These are phyloP conservation scores for Batillaria attramentaria DNA, from an alignment of 1,140 invertebrate genomes.

Conservation along the genomic window DNA sequence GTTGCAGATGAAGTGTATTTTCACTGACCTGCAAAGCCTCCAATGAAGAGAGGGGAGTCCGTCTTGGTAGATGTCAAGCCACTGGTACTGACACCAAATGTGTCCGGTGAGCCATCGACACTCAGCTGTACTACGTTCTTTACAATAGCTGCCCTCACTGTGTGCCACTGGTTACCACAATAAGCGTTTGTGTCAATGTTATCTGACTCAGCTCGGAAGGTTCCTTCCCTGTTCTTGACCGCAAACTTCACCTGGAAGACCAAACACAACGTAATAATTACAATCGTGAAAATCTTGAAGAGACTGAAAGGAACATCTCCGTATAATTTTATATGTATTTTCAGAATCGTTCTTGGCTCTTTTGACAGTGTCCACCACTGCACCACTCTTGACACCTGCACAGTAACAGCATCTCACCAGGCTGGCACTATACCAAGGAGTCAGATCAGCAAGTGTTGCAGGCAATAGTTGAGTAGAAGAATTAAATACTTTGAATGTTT, in stretches of 20 bases:
- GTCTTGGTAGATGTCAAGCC: slow-evolving; percentile 72
- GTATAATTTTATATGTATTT: no score
- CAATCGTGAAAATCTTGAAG: no score
- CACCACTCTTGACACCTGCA: no score
- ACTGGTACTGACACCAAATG: slow-evolving; percentile 63
- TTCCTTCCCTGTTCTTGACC: slow-evolving; percentile 52
- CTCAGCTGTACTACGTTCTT: slow-evolving; percentile 78
- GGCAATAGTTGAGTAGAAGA: no score
- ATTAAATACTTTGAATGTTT: no score
- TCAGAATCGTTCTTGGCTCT: no score
- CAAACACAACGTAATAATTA: no score
- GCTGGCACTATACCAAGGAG: no score
- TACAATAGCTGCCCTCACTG: slow-evolving; percentile 80
- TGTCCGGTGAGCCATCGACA: slow-evolving; percentile 79
- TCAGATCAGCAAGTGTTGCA: no score
- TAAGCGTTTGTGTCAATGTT: slow-evolving; percentile 78
- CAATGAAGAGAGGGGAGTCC: slow-evolving; percentile 84
- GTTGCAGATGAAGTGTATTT: slow-evolving; percentile 22
- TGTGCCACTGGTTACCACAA: slow-evolving; percentile 92
- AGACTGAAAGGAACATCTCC: no score
- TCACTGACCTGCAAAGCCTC: slow-evolving; percentile 91
- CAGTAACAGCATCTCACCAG: no score
- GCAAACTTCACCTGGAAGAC: slow-evolving; percentile 75
- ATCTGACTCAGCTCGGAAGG: slow-evolving; percentile 81
- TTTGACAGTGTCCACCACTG: no score